phyloP scores from a whole-genome alignment of 2,888 invertebrate species.

The Horisme vitalbata region DNA sequence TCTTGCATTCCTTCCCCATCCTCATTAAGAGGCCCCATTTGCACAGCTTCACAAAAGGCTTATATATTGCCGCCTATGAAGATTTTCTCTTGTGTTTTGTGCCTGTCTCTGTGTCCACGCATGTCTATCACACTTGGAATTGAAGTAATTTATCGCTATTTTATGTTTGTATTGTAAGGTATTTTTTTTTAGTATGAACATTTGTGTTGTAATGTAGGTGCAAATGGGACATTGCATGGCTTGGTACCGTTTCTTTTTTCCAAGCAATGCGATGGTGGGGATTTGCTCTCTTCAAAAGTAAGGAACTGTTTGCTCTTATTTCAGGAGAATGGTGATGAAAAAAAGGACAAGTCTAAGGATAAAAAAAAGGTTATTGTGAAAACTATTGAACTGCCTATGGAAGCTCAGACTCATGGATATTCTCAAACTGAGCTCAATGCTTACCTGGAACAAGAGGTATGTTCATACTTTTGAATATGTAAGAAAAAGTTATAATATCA shows the following conservation, averaged over 20 bases:
- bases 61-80: constrained; percentile 48
- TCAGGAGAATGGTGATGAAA: constrained; percentile 78
- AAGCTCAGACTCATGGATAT: constrained; percentile 88
- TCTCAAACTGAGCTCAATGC: constrained; percentile 87
- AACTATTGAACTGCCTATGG: constrained; percentile 92
- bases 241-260: constrained; percentile 47
- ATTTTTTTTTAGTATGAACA: constrained; percentile 37
- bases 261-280: constrained; percentile 71
- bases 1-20: constrained; percentile 65
- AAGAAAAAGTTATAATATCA: too few species aligned
- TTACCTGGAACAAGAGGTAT: constrained; percentile 91
- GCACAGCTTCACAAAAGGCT: constrained; percentile 65
- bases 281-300: constrained; percentile 42
- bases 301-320: constrained; percentile 63
- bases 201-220: constrained; percentile 52
- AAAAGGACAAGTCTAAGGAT: constrained; percentile 86
- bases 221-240: constrained; percentile 76
- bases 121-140: constrained; percentile 61
- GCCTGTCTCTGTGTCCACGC: constrained; percentile 80
- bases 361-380: constrained; percentile 90
- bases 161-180: constrained; percentile 42
- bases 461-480: constrained; percentile 12
- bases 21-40: constrained; percentile 76
- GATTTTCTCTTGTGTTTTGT: constrained; percentile 52
- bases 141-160: constrained; percentile 34